phyloP scores from a whole-genome alignment of 92 coral and sea anemone species.

The Porites lobata region DNA sequence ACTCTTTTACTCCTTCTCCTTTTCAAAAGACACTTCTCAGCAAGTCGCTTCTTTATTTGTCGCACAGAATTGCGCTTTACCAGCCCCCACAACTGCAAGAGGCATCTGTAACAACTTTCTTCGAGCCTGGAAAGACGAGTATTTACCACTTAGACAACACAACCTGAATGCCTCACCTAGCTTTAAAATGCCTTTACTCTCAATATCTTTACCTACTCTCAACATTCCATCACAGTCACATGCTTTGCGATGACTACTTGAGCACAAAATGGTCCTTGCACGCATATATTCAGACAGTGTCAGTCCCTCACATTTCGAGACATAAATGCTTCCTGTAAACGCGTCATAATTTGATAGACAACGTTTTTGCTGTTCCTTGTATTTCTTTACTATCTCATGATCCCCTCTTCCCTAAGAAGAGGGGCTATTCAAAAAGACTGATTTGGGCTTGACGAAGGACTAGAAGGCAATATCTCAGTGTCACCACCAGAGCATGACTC shows the following conservation, averaged over 20 bases:
- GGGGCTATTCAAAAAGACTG: constrained; percentile 43
- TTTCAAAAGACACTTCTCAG: constrained; percentile 62
- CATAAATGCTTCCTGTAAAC: constrained; percentile 11
- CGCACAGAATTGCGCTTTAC: constrained; percentile 53
- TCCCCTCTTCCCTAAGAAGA: constrained; percentile 46
- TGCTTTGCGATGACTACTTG: constrained; percentile 25
- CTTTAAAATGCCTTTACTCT: constrained; percentile 42
- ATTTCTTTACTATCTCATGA: not conserved
- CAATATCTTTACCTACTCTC: constrained; percentile 41
- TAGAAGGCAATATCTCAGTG: constrained; percentile 24
- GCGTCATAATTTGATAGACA: constrained; percentile 14
- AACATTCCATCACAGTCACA: constrained; percentile 41
- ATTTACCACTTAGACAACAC: constrained; percentile 55
- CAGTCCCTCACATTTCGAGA: constrained; percentile 54
- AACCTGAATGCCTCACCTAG: constrained; percentile 55
- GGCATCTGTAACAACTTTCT: constrained; percentile 13
- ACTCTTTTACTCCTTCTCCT: constrained; percentile 75
- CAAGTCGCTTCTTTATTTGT: constrained; percentile 44
- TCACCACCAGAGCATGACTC: constrained; percentile 5
- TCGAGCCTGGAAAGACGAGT: constrained; percentile 65
- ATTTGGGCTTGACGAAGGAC: constrained; percentile 32
- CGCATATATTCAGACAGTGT: constrained; percentile 39
- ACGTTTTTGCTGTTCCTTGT: constrained; percentile 44
- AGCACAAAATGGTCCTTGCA: constrained; percentile 25
- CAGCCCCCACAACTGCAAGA: too few relatives aligned